Conservation (phyloP, 2,888 invertebrate species). For the Empis stercorea region DNA sequence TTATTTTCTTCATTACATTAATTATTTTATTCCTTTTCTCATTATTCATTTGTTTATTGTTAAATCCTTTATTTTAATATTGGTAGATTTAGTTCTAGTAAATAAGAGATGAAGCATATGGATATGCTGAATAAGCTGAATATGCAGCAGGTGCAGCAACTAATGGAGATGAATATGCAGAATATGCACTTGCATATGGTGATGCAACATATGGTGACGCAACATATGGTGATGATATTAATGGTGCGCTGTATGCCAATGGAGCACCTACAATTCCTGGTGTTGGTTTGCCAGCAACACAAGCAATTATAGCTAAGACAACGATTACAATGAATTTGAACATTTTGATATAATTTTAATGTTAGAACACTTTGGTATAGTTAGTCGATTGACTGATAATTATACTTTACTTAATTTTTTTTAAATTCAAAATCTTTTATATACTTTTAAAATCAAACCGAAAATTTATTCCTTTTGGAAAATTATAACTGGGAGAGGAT, state of each 20-base stretch:
- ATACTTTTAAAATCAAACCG: too few relatives aligned
- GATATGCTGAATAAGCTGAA: slow-evolving; percentile 12
- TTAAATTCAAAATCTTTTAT: too few relatives aligned
- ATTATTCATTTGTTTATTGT: too few relatives aligned
- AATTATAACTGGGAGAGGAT: too few relatives aligned
- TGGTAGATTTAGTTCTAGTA: too few relatives aligned
- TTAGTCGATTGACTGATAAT: too few relatives aligned
- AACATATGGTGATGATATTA: slow-evolving; percentile 11
- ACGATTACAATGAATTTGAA: slow-evolving; percentile 13
- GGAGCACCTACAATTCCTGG: slow-evolving; percentile 26
- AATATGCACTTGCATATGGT: slow-evolving; percentile 15
- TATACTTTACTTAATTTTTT: too few relatives aligned
- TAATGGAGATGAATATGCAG: slow-evolving; percentile 23
- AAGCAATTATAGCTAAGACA: slow-evolving; percentile 20
- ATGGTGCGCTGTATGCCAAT: slow-evolving; percentile 28
- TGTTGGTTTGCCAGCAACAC: slow-evolving; percentile 23
- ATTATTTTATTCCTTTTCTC: too few relatives aligned
- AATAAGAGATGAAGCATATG: not conserved
- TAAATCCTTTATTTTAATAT: too few relatives aligned
- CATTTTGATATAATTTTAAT: not conserved
- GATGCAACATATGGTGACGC: slow-evolving; percentile 23
- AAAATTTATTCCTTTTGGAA: too few relatives aligned
- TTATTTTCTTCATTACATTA: too few relatives aligned
- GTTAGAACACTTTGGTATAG: too few relatives aligned
- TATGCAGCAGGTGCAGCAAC: slow-evolving; percentile 16